phyloP scores from a whole-genome alignment of 2,888 invertebrate genomes.

The Phengaris alcon region DNA sequence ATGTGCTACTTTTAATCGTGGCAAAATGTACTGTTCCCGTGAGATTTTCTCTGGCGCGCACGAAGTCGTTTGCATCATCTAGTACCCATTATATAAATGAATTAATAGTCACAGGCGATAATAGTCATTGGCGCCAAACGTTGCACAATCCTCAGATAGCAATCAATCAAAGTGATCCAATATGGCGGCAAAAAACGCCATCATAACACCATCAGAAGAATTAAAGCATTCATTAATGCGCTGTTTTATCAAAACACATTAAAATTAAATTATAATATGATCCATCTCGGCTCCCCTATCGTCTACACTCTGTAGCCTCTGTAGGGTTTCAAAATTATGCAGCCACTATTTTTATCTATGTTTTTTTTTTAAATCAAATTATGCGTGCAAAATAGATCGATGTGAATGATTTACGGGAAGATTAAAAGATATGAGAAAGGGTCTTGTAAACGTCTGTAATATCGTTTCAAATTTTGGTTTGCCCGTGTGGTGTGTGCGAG shows the following conservation, averaged over 20 bases:
- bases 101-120: not conserved
- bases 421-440: not conserved
- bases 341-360: not conserved
- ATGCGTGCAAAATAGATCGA: constrained; percentile 12
- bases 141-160: constrained; percentile 3
- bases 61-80: too few species aligned
- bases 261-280: constrained; percentile 72
- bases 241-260: constrained; percentile 75
- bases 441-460: not conserved
- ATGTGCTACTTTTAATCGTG: too few species aligned
- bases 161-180: constrained; percentile 29
- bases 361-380: not conserved
- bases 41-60: too few species aligned
- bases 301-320: not conserved
- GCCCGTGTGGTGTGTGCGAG: too few species aligned
- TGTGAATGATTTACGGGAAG: not conserved
- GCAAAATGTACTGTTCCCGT: too few species aligned
- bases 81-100: not conserved
- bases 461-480: not conserved
- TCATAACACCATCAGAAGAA: constrained; percentile 32
- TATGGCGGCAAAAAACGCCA: constrained; percentile 35
- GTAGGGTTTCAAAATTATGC: not conserved
- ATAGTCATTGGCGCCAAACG: not conserved
- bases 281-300: constrained; percentile 54
- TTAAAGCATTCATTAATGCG: constrained; percentile 50